phyloP scores from a whole-genome alignment of 2,113 vertebrate genomes.

The Percopsis transmontana region DNA sequence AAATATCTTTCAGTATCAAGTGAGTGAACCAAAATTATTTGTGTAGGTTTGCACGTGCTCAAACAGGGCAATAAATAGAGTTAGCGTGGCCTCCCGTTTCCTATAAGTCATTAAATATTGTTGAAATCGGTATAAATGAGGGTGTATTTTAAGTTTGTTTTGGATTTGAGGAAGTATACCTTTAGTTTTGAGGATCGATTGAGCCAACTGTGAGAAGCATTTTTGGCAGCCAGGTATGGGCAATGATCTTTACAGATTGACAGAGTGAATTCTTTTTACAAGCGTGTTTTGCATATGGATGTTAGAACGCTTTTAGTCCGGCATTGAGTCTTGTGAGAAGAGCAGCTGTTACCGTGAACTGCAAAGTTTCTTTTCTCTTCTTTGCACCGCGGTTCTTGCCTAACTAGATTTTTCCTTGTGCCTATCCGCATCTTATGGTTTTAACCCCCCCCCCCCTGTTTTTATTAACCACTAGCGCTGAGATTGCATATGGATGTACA shows the following conservation, averaged over 20 bases:
- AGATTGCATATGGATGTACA: conserved; percentile 57
- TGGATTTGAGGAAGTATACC: conserved; percentile 4
- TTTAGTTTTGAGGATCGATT: conserved; percentile 9
- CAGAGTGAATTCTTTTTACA: conserved; percentile 23
- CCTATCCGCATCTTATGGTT: conserved; percentile 40
- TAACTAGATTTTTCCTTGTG: conserved; percentile 39
- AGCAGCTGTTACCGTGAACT: conserved; percentile 16
- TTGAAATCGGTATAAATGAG: neutral
- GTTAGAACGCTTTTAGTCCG: conserved; percentile 30
- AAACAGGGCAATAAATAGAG: conserved; percentile 33
- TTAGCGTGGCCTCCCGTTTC: neutral
- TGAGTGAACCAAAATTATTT: neutral
- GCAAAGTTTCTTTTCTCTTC: conserved; percentile 10
- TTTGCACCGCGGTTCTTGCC: conserved; percentile 27
- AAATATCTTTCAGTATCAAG: neutral
- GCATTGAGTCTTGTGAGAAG: conserved; percentile 20
- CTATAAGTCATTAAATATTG: neutral
- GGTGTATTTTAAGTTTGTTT: neutral
- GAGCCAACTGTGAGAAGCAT: neutral
- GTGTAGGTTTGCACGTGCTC: conserved; percentile 8
- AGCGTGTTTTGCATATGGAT: conserved; percentile 50
- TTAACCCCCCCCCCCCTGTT: conserved; percentile 25
- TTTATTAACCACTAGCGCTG: conserved; percentile 22
- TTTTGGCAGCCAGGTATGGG: conserved; percentile 15
- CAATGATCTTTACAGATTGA: conserved; percentile 44